Percentiles rank a stretch among this genome's conserved stretches.
phyloP scores from a whole-genome alignment of 1,140 invertebrate species.

The Cydia splendana region DNA sequence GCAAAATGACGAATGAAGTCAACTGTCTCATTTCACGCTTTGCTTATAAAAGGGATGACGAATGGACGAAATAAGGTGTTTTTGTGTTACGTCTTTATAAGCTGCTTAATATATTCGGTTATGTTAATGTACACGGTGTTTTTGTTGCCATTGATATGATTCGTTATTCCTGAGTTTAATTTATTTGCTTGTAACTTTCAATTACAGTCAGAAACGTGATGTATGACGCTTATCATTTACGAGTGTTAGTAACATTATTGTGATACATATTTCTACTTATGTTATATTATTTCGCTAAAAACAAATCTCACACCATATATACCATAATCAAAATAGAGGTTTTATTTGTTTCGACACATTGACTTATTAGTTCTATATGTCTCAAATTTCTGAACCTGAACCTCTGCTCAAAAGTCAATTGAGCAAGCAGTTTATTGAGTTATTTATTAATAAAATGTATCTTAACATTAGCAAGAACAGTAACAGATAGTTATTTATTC shows the following conservation, averaged over 20 bases:
- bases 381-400: too few relatives aligned
- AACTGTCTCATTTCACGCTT: slow-evolving; percentile 25
- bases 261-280: not conserved
- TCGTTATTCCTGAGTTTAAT: not conserved
- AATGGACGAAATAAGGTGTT: slow-evolving; percentile 20
- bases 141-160: not conserved
- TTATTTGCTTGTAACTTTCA: not conserved
- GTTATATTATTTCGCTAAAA: too few relatives aligned
- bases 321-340: too few relatives aligned
- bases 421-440: too few relatives aligned
- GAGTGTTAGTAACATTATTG: not conserved
- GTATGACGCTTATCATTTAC: not conserved
- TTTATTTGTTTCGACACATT: not conserved
- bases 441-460: too few relatives aligned
- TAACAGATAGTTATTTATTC: not conserved
- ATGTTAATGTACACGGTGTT: slow-evolving; percentile 8
- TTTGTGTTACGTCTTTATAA: slow-evolving; percentile 13
- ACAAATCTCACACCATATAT: too few relatives aligned
- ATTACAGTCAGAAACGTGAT: not conserved
- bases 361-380: too few relatives aligned
- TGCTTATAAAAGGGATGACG: slow-evolving; percentile 28
- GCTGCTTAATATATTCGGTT: slow-evolving; percentile 10
- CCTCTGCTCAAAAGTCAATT: too few relatives aligned
- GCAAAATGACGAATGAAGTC: slow-evolving; percentile 16
- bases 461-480: too few relatives aligned